Conservation (phyloP, 2,888 invertebrate species). For the Pristionchus exspectatus region DNA sequence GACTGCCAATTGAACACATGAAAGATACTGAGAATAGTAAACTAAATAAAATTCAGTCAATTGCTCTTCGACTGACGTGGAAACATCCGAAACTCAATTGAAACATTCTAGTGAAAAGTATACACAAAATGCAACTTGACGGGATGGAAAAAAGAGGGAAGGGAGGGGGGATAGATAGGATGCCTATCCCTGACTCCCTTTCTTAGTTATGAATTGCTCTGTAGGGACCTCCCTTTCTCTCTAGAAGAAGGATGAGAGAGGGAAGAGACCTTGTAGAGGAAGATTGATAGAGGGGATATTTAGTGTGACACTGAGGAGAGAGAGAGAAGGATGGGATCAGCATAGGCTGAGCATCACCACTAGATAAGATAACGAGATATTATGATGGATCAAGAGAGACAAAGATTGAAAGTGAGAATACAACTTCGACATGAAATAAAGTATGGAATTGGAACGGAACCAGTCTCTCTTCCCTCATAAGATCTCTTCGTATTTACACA, state of each 20-base stretch:
- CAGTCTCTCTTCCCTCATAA: not conserved
- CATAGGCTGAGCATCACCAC: not conserved
- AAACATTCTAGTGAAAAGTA: not conserved
- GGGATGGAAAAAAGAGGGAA: not conserved
- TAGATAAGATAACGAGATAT: not conserved
- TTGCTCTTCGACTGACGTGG: too few relatives aligned
- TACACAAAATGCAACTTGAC: slow-evolving; percentile 3
- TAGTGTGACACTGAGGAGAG: not conserved
- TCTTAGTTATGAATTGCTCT: slow-evolving; percentile 29
- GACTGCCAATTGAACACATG: too few relatives aligned
- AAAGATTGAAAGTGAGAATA: not conserved
- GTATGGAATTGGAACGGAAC: slow-evolving; percentile 8
- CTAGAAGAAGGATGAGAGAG: not conserved
- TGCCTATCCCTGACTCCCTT: not conserved
- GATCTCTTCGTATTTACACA: slow-evolving; percentile 1
- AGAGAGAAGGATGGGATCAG: not conserved
- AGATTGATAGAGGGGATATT: slow-evolving; percentile 21
- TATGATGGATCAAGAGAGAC: not conserved
- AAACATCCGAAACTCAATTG: too few relatives aligned
- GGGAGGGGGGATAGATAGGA: slow-evolving; percentile 5
- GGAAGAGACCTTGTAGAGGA: not conserved
- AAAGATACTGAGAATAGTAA: too few relatives aligned
- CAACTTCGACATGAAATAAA: not conserved
- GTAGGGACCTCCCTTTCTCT: slow-evolving; percentile 9
- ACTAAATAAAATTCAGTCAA: too few relatives aligned